These are phyloP conservation scores for Yponomeuta evonymella DNA, from an alignment of 2,888 invertebrate genomes.

Conservation along the genomic window DNA sequence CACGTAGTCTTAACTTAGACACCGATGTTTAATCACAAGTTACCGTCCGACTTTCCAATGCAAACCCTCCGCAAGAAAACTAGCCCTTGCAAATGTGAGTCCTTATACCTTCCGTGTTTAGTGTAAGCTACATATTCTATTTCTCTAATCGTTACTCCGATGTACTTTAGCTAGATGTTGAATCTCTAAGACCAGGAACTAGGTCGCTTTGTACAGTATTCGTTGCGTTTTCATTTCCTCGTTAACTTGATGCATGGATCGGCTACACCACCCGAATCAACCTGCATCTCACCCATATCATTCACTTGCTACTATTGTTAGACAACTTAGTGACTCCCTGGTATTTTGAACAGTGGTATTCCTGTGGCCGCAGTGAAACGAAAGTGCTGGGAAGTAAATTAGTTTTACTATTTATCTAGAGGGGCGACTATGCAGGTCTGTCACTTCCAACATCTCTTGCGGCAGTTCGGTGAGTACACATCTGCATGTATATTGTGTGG, in stretches of 20 bases:
- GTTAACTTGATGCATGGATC: constrained; percentile 60
- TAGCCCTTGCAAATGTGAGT: constrained; percentile 96
- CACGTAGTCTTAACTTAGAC: constrained; percentile 34
- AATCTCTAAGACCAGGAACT: constrained; percentile 41
- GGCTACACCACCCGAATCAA: constrained; percentile 28
- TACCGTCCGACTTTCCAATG: constrained; percentile 81
- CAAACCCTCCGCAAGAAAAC: constrained; percentile 95
- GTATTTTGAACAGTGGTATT: constrained; percentile 70
- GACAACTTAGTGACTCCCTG: constrained; percentile 54
- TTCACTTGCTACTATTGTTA: constrained; percentile 39
- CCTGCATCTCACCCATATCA: constrained; percentile 21
- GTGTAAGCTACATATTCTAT: constrained; percentile 35
- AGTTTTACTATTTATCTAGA: constrained; percentile 49
- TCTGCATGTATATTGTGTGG: not conserved
- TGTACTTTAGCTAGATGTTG: constrained; percentile 57
- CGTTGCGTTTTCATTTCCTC: constrained; percentile 49
- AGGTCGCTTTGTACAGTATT: constrained; percentile 53
- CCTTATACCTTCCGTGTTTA: constrained; percentile 33
- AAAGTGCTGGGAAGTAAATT: constrained; percentile 48
- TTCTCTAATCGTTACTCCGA: constrained; percentile 41
- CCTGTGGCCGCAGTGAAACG: constrained; percentile 43
- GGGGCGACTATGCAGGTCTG: constrained; percentile 74
- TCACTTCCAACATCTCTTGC: constrained; percentile 75
- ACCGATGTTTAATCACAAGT: constrained; percentile 76
- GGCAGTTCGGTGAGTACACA: constrained; percentile 72